Percentiles rank a stretch among this genome's conserved stretches.
phyloP scores from a whole-genome alignment of 2,888 invertebrate genomes.

The Lepeophtheirus nordmannii region DNA sequence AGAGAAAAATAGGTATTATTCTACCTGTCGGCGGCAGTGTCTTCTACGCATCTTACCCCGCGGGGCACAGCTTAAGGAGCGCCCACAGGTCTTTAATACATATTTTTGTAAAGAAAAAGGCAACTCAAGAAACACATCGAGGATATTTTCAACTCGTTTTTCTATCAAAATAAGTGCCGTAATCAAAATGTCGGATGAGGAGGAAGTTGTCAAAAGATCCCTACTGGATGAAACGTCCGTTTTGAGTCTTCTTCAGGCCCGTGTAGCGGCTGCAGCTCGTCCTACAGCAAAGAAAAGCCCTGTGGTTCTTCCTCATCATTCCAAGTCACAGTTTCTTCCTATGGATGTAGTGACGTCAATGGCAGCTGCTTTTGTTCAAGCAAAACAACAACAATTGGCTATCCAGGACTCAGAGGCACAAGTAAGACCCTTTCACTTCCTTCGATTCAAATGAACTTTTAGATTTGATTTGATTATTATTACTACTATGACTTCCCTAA shows the following conservation, averaged over 20 bases:
- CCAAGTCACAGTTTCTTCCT: constrained; percentile 2
- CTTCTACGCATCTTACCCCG: not conserved
- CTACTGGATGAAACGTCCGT: not conserved
- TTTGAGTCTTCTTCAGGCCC: not conserved
- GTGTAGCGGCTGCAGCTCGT: constrained; percentile 2
- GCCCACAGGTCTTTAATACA: constrained; percentile 7
- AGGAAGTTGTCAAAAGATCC: not conserved
- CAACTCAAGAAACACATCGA: not conserved
- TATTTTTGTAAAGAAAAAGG: not conserved
- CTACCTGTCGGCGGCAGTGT: not conserved
- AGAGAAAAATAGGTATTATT: not conserved
- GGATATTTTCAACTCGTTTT: not conserved
- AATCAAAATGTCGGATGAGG: not conserved
- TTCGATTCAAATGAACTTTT: no score
- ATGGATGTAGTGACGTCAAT: constrained; percentile 2
- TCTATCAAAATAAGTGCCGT: not conserved
- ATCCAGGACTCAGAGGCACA: not conserved
- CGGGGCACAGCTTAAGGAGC: constrained; percentile 1
- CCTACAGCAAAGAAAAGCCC: not conserved
- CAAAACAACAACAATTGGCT: constrained; percentile 1
- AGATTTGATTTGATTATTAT: no score
- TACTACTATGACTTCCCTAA: not conserved
- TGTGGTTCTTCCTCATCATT: not conserved
- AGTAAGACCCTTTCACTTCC: not conserved
- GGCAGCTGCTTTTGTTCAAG: constrained; percentile 1